Evolutionary conservation across 1,140 invertebrate species (phyloP), one percentile per base, ranked within the genome.

Genomic region (Melitaea cinxia): DNA sequence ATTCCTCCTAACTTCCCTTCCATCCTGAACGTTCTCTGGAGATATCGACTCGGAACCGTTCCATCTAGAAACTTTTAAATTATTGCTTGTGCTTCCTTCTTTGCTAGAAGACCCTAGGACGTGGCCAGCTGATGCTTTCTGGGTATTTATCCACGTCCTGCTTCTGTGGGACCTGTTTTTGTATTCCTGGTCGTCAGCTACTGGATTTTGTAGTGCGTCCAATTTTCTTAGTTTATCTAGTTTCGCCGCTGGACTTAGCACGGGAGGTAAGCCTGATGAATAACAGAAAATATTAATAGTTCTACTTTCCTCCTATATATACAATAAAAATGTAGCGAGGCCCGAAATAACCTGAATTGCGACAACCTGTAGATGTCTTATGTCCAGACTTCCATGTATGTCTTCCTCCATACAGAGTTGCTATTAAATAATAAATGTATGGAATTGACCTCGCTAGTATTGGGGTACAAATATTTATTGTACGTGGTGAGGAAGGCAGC

Each of bases 141-240:
- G 35, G 4, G 54, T 19, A 12, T 15, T 55, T 35, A 37, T 54
- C 73, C 73, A 75, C 7, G 76, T 71, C 7, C 70, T 68, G 9
- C 78, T 75, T 24, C n/a, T n/a, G n/a, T 70, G 77, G 9, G 76
- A 58, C 7, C 45, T 26, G 47, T 73, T 67, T 39, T 65, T 74
- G 68, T 78, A 77, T 62, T 78, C 73, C 9, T 56, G 30, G 15
- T 75, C 65, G 0, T 72, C 53, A 0, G 33, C 5, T 2, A 72
- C 73, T 2, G 71, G 58, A 54, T 80, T 77, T 2, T 80, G 78
- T 0, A 85, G 67, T 0, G 79, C 80, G 59, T 85, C 82, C 82
- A 85, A 82, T 23, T 83, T 85, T 14, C 81, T 77, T 0, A 89
- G 71, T 50, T 84, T 86, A 17, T 88, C 84, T 1, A 88, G n/a